These are phyloP conservation scores for Xiphorhynchus erythropygius DNA, from an alignment of 2,797 vertebrate genomes.

Conservation along the genomic window DNA sequence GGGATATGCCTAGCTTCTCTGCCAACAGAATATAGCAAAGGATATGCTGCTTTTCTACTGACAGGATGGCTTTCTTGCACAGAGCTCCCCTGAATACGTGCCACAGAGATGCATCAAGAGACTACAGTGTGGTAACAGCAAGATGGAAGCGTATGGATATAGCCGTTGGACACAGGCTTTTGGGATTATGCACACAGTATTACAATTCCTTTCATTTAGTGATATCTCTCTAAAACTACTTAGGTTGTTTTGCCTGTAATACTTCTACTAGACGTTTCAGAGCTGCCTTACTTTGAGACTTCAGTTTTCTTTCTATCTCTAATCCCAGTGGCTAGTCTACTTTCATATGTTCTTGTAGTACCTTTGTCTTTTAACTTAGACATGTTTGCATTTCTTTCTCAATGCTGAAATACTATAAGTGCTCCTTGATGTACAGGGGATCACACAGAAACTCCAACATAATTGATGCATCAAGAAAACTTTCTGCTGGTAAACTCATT, in stretches of 20 bases:
- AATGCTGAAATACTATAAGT: not conserved
- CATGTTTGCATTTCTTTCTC: not conserved
- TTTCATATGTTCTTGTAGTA: not conserved
- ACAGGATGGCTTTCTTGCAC: not conserved
- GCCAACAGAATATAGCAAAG: not conserved
- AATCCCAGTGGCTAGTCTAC: not conserved
- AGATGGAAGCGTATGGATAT: not conserved
- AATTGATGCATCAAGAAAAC: not conserved
- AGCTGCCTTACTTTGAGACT: not conserved
- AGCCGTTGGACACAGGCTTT: accelerated
- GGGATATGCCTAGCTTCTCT: not conserved
- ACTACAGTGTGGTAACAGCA: not conserved
- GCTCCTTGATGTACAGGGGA: not conserved
- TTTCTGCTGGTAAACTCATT: not conserved
- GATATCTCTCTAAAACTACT: not conserved
- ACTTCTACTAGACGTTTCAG: not conserved
- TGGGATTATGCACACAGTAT: not conserved
- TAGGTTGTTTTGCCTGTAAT: not conserved
- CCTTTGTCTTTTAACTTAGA: not conserved
- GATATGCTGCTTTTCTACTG: not conserved
- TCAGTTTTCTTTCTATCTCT: not conserved
- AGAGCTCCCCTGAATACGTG: not conserved
- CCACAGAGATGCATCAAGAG: not conserved
- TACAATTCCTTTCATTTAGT: not conserved
- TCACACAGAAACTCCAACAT: not conserved